Evolutionary conservation across 2,113 vertebrate species (phyloP).

Genomic region (Amia ocellicauda): DNA sequence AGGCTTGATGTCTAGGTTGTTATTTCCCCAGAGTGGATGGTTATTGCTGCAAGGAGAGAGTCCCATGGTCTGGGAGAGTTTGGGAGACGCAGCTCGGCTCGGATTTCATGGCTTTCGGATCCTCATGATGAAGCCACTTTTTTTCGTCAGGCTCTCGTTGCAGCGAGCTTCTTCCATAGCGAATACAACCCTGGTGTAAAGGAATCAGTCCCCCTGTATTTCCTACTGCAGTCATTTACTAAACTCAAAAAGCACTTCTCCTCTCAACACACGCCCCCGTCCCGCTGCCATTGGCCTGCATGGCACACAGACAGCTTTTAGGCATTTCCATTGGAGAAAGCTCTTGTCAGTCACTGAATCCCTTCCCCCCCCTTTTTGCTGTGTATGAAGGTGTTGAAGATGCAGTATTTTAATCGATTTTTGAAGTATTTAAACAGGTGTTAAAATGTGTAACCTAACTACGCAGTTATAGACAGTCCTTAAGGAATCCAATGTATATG

Average conservation of each 20-base stretch:
- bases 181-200: constrained; percentile 49
- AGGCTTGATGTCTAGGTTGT: constrained; percentile 55
- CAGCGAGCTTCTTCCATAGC: constrained; percentile 58
- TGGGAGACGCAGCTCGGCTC: constrained; percentile 59
- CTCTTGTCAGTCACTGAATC: constrained; percentile 53
- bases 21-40: constrained; percentile 71
- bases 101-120: constrained; percentile 66
- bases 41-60: constrained; percentile 72
- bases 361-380: constrained; percentile 14
- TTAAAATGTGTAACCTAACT: too few relatives aligned
- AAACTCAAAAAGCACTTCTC: constrained; percentile 81
- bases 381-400: constrained; percentile 5
- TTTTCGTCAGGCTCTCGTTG: constrained; percentile 33
- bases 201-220: constrained; percentile 66
- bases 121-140: constrained; percentile 47
- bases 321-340: constrained; percentile 53
- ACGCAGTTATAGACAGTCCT: too few relatives aligned
- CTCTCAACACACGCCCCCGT: constrained; percentile 75
- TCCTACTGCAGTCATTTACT: constrained; percentile 99
- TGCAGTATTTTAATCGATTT: not conserved
- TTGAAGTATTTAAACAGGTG: constrained; percentile 1
- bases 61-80: constrained; percentile 85
- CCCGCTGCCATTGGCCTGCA: constrained; percentile 69
- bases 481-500: too few relatives aligned
- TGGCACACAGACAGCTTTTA: constrained; percentile 10